Percentiles rank a stretch among this genome's conserved stretches.
These are phyloP conservation scores for Coleophora flavipennella DNA, from an alignment of 2,888 invertebrate genomes.

Conservation along the genomic window DNA sequence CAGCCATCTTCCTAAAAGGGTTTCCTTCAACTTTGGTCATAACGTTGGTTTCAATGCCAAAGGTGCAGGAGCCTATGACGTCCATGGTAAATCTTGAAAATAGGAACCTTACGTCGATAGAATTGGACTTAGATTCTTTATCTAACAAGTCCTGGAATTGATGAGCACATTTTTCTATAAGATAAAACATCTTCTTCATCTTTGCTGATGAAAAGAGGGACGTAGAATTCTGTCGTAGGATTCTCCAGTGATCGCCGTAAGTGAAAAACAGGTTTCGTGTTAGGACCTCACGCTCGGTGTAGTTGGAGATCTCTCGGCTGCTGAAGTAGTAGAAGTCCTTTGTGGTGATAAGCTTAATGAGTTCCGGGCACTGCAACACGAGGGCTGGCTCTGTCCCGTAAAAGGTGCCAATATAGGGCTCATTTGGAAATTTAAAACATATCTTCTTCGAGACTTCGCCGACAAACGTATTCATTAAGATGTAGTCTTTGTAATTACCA, in stretches of 20 bases:
- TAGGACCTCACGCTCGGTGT: conserved; percentile 23
- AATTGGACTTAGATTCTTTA: conserved; percentile 6
- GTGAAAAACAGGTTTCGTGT: conserved; percentile 32
- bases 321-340: conserved; percentile 36
- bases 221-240: conserved; percentile 36
- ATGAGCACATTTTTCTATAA: conserved; percentile 28
- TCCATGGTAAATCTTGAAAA: conserved; percentile 36
- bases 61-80: conserved; percentile 29
- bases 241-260: conserved; percentile 40
- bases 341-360: conserved; percentile 28
- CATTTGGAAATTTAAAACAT: conserved; percentile 26
- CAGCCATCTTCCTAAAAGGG: conserved; percentile 25
- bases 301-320: conserved; percentile 30
- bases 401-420: conserved; percentile 31
- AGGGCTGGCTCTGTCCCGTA: conserved; percentile 31
- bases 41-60: conserved; percentile 25
- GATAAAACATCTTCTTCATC: conserved; percentile 43
- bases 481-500: conserved; percentile 19
- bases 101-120: conserved; percentile 20
- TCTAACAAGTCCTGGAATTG: conserved; percentile 27
- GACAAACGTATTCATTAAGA: conserved; percentile 19
- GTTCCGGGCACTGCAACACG: conserved; percentile 28
- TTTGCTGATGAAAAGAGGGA: conserved; percentile 40
- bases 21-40: conserved; percentile 21
- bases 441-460: conserved; percentile 17